Evolutionary conservation across 2,888 invertebrate species (phyloP).

Genomic region (Meiosimyza platycephala): DNA sequence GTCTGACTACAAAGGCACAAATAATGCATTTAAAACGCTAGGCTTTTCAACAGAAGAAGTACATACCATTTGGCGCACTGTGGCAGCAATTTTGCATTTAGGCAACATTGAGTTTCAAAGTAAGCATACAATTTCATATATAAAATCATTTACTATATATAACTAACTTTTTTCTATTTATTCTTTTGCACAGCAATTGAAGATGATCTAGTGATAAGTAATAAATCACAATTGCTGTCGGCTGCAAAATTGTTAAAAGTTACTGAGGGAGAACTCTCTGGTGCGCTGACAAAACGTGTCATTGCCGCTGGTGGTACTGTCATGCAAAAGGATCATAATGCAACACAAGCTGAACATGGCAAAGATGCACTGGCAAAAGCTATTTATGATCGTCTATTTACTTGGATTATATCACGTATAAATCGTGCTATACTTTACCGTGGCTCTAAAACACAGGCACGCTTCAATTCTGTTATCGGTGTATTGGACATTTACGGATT

Average conservation of each 20-base stretch:
- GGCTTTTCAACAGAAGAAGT: slow-evolving; percentile 82
- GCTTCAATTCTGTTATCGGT: slow-evolving; percentile 71
- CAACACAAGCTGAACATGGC: slow-evolving; percentile 86
- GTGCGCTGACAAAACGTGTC: slow-evolving; percentile 85
- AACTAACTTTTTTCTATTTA: background rate
- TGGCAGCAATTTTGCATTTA: slow-evolving; percentile 90
- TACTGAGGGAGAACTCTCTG: slow-evolving; percentile 74
- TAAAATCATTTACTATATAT: background rate
- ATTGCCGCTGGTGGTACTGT: slow-evolving; percentile 94
- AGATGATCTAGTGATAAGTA: slow-evolving; percentile 74
- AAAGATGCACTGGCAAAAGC: slow-evolving; percentile 93
- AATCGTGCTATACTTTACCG: slow-evolving; percentile 91
- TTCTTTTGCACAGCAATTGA: slow-evolving; percentile 70
- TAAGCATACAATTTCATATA: slow-evolving; percentile 44
- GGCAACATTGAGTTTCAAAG: slow-evolving; percentile 69
- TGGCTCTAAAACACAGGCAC: slow-evolving; percentile 60
- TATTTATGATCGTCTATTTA: slow-evolving; percentile 92
- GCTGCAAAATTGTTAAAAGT: slow-evolving; percentile 76
- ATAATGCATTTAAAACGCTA: slow-evolving; percentile 84
- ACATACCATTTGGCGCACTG: slow-evolving; percentile 89
- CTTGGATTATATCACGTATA: slow-evolving; percentile 92
- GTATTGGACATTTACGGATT: slow-evolving; percentile 99
- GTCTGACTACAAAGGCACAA: slow-evolving; percentile 83
- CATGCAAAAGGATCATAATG: slow-evolving; percentile 89
- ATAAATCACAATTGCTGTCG: slow-evolving; percentile 72